Conservation (phyloP, 2,797 vertebrate genomes). For the Bucorvus abyssinicus region DNA sequence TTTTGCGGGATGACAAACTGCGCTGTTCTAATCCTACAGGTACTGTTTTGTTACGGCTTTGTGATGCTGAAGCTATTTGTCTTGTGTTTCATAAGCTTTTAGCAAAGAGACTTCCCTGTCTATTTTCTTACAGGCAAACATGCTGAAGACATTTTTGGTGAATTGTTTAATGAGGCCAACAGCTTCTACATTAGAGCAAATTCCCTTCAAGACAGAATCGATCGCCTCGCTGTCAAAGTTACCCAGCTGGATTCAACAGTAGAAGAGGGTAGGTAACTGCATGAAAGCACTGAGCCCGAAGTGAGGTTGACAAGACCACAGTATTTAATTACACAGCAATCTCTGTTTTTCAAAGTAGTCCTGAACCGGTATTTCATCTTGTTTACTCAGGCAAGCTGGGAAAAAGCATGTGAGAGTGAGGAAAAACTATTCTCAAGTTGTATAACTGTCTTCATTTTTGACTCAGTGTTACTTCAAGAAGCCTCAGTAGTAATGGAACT, state of each 20-base stretch:
- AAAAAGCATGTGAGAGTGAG: neutral
- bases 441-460: neutral
- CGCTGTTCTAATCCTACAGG: neutral
- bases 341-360: constrained; percentile 32
- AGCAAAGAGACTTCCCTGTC: constrained; percentile 6
- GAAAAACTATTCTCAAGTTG: neutral
- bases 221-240: constrained; percentile 97
- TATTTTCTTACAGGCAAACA: constrained; percentile 87
- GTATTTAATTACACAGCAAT: constrained; percentile 62
- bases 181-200: constrained; percentile 95
- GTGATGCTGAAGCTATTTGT: neutral
- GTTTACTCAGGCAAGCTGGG: neutral
- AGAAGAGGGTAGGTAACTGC: constrained; percentile 91
- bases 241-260: constrained; percentile 99
- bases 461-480: neutral
- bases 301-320: constrained; percentile 43
- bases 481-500: neutral
- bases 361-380: constrained; percentile 28
- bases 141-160: constrained; percentile 98
- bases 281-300: constrained; percentile 40
- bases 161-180: constrained; percentile 97
- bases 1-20: neutral
- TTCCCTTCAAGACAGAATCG: constrained; percentile 96
- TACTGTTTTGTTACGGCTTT: neutral
- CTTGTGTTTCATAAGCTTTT: neutral